Evolutionary conservation across 2,888 invertebrate genomes (phyloP).

Genomic region (Allygus modestus): DNA sequence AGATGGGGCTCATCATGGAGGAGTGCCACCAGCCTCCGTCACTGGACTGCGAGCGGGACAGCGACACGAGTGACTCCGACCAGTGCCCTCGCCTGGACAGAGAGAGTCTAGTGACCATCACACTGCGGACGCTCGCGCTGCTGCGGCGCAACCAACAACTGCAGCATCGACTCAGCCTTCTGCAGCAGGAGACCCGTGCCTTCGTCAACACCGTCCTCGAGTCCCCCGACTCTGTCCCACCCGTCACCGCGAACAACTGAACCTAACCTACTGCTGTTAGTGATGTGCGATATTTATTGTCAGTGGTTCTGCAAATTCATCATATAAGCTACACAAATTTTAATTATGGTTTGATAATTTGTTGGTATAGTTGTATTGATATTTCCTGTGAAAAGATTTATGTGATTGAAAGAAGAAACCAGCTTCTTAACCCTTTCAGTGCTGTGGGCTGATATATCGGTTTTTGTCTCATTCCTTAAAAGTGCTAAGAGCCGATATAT

Average conservation of each 20-base stretch:
- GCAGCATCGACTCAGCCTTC: slow-evolving; percentile 72
- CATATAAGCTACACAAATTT: too few species aligned
- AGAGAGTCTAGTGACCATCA: slow-evolving; percentile 72
- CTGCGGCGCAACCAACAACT: slow-evolving; percentile 72
- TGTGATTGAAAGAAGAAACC: too few species aligned
- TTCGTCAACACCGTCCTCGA: slow-evolving; percentile 76
- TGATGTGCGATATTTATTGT: not conserved
- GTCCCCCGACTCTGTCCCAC: not conserved
- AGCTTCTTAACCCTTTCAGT: too few species aligned
- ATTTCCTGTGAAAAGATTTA: too few species aligned
- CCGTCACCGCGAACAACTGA: slow-evolving; percentile 2
- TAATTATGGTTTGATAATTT: too few species aligned
- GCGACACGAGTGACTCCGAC: slow-evolving; percentile 42
- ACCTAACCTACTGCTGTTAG: not conserved
- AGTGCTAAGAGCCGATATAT: too few species aligned
- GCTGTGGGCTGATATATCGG: too few species aligned
- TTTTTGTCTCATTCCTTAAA: too few species aligned
- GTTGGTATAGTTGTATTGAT: too few species aligned
- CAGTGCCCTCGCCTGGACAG: not conserved
- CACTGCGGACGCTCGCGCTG: slow-evolving; percentile 73
- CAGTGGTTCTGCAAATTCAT: too few species aligned
- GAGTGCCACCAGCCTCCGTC: slow-evolving; percentile 65
- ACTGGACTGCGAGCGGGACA: slow-evolving; percentile 59
- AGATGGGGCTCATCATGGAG: slow-evolving; percentile 68
- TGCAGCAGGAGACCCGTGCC: slow-evolving; percentile 80